Evolutionary conservation across 1,140 invertebrate species (phyloP), one percentile per base, ranked within the genome.

Genomic region (Ridgeia piscesae): DNA sequence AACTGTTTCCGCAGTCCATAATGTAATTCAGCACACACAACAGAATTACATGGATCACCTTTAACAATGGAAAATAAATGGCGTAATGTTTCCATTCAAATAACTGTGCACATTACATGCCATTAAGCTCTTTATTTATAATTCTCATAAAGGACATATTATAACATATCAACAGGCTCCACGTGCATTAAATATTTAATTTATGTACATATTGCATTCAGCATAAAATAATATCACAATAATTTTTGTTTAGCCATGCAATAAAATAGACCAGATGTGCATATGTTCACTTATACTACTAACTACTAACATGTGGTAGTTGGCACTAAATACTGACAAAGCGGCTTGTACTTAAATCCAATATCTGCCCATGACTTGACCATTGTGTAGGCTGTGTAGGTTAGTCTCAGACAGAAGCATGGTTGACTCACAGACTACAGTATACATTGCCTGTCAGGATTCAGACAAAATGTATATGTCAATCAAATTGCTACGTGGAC

Each of bases 201-300:
- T 21, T 77, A 77, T 77, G 58, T 77, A 77, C 58, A 77, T 77
- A 77, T 77, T 77, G 58, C 58, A 77, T 77, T 77, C 58, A 77
- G 58, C 58, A 77, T 77, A 77, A 77, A 8, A 77, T 77, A 77
- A 77, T 77, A 77, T 77, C 0, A 77, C 58, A 77, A 77, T 77
- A 21, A 77, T 77, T 21, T 21, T 9, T 77, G 58, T 77, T 77
- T 77, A 42, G 42, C 42, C 42, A 42, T 42, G 42, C 42, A 42
- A 42, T 42, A 6, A 42, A 42, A 42, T 42, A 42, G 2, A 77
- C 58, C 27, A 14, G 27, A 2, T 21, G 27, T 9, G 27, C 27
- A 77, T 77, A 4, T 77, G 58, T 77, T 21, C 17, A 77, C 4
- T 9, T 77, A 21, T 21, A 9, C 58, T 31, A 77, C 58, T 77